A percentile compares a stretch with the other conserved stretches of the same genome.
Conservation (phyloP, 2,113 vertebrate species). For the Caretta caretta region DNA sequence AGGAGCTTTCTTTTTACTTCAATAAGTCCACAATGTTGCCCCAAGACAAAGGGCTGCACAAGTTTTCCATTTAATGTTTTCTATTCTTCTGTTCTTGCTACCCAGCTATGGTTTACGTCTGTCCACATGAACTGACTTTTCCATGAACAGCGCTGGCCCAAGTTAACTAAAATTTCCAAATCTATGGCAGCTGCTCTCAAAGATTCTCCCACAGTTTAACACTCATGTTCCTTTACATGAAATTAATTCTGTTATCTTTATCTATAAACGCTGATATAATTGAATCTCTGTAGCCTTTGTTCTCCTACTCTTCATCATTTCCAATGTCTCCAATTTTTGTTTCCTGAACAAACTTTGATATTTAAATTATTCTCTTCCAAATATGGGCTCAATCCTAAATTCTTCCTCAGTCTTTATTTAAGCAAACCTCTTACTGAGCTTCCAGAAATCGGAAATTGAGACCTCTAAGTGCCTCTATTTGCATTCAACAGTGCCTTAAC, state of each 20-base stretch:
- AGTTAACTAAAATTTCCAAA: background rate
- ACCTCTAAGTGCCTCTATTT: background rate
- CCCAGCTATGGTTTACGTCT: slow-evolving; percentile 50
- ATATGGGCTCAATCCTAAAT: background rate
- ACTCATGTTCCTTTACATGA: background rate
- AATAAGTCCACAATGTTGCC: background rate
- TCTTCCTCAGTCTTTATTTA: background rate
- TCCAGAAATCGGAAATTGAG: background rate
- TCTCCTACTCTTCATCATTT: background rate
- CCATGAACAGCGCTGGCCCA: background rate
- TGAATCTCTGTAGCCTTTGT: background rate
- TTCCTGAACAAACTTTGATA: background rate
- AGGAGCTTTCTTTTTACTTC: background rate
- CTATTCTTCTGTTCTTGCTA: slow-evolving; percentile 21
- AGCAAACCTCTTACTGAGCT: background rate
- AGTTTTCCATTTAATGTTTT: slow-evolving; percentile 32
- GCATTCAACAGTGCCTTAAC: background rate
- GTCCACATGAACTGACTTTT: slow-evolving; percentile 28
- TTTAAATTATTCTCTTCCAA: background rate
- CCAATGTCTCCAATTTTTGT: background rate
- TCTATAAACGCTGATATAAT: background rate
- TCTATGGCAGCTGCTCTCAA: background rate
- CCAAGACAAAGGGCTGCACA: background rate
- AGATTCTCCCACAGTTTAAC: background rate
- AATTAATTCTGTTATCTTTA: background rate